Conservation (phyloP, 2,797 vertebrate species). For the Margarornis squamiger region DNA sequence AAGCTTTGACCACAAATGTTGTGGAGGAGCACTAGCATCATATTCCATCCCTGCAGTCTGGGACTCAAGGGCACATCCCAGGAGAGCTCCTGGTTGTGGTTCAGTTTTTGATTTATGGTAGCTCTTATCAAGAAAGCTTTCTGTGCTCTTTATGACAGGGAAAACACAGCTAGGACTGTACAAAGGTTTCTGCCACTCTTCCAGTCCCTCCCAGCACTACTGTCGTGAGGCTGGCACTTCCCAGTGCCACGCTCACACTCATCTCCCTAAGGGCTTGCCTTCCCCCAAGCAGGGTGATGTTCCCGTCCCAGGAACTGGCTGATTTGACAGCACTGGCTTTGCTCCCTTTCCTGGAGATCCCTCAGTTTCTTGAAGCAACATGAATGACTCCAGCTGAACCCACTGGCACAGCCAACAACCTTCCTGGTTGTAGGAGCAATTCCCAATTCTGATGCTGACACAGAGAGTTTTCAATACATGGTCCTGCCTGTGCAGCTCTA, state of each 20-base stretch:
- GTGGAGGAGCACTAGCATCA: background rate
- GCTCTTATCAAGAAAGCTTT: background rate
- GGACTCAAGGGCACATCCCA: background rate
- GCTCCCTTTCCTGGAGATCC: background rate
- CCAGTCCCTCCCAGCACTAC: background rate
- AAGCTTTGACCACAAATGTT: background rate
- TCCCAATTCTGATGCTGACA: background rate
- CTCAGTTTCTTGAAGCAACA: rapidly evolving
- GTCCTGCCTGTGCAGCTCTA: background rate
- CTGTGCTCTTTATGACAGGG: background rate
- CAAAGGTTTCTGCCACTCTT: background rate
- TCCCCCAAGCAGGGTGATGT: background rate
- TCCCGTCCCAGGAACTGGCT: background rate
- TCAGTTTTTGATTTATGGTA: background rate
- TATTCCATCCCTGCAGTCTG: background rate
- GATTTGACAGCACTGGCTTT: background rate
- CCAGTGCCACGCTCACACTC: rapidly evolving
- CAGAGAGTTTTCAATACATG: background rate
- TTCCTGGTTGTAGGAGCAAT: rapidly evolving
- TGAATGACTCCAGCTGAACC: background rate
- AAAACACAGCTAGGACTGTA: background rate
- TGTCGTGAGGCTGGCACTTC: rapidly evolving
- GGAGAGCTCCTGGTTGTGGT: background rate
- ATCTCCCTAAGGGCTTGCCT: background rate
- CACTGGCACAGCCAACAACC: background rate